Evolutionary conservation across 2,888 invertebrate genomes (phyloP).

Genomic region (Baccha elongata): DNA sequence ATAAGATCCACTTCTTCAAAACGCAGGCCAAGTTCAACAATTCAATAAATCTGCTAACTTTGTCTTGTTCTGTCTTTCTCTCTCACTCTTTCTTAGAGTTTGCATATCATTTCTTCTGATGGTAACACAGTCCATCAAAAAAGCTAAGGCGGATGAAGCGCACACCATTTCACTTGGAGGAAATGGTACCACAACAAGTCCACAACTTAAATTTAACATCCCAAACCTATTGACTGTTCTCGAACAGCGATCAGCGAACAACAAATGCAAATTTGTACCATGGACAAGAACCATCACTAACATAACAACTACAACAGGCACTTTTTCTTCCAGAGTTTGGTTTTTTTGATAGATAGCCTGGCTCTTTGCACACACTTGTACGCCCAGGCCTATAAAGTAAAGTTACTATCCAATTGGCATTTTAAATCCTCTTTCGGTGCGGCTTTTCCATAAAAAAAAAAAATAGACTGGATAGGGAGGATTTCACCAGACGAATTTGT

Average conservation of each 20-base stretch:
- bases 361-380: conserved; percentile 68
- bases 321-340: conserved; percentile 36
- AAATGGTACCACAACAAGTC: conserved; percentile 29
- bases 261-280: conserved; percentile 72
- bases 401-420: conserved; percentile 60
- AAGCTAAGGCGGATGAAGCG: conserved; percentile 19
- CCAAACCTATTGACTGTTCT: conserved; percentile 58
- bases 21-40: conserved; percentile 72
- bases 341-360: conserved; percentile 68
- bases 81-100: background rate
- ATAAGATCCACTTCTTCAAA: conserved; percentile 64
- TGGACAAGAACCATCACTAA: conserved; percentile 70
- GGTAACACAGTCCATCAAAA: conserved; percentile 56
- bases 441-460: conserved; percentile 10
- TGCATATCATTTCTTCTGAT: conserved; percentile 17
- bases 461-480: too few relatives aligned
- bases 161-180: conserved; percentile 32
- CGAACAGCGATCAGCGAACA: conserved; percentile 30
- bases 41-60: conserved; percentile 71
- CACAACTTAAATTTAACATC: conserved; percentile 16
- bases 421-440: background rate
- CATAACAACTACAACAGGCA: conserved; percentile 42
- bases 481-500: too few relatives aligned
- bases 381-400: conserved; percentile 33
- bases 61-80: conserved; percentile 41